These are phyloP conservation scores for Drosophila tropicalis DNA, from an alignment of 1,140 invertebrate species.

Conservation along the genomic window DNA sequence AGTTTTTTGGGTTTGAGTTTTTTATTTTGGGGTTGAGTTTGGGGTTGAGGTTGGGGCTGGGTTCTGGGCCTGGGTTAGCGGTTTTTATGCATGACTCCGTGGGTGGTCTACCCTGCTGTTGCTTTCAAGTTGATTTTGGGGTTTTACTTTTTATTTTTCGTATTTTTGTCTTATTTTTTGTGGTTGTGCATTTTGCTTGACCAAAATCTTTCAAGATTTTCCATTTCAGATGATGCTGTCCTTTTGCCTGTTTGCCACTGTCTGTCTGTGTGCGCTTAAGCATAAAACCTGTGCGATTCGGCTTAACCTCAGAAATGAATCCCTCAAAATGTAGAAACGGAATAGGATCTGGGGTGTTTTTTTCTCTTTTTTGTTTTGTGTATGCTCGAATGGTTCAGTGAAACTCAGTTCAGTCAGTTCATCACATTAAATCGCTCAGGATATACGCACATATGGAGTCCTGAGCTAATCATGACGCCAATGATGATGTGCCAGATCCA, in stretches of 20 bases:
- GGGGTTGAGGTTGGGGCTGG: background rate
- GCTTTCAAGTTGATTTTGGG: constrained; percentile 69
- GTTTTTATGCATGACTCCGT: constrained; percentile 30
- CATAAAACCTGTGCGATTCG: constrained; percentile 42
- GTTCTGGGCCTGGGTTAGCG: constrained; percentile 1
- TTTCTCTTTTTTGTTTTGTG: background rate
- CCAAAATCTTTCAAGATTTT: constrained; percentile 72
- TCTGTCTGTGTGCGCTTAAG: constrained; percentile 36
- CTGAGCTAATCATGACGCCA: constrained; percentile 64
- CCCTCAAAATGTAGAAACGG: background rate
- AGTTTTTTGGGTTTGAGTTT: constrained; percentile 19
- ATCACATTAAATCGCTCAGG: constrained; percentile 45
- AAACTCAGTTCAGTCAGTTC: constrained; percentile 43
- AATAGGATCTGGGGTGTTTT: background rate
- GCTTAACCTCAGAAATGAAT: constrained; percentile 29
- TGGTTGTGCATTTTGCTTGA: constrained; percentile 70
- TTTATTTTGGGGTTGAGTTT: background rate
- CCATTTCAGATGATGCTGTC: constrained; percentile 32
- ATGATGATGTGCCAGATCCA: constrained; percentile 46
- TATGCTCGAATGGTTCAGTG: constrained; percentile 30
- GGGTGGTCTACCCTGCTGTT: constrained; percentile 21
- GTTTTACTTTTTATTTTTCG: constrained; percentile 23
- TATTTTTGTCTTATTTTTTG: constrained; percentile 10
- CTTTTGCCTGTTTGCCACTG: constrained; percentile 39
- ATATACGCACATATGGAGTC: constrained; percentile 20